Base-by-base conservation (phyloP, 2,797 vertebrate species). In the Mormyrus proboscirostris region DNA sequence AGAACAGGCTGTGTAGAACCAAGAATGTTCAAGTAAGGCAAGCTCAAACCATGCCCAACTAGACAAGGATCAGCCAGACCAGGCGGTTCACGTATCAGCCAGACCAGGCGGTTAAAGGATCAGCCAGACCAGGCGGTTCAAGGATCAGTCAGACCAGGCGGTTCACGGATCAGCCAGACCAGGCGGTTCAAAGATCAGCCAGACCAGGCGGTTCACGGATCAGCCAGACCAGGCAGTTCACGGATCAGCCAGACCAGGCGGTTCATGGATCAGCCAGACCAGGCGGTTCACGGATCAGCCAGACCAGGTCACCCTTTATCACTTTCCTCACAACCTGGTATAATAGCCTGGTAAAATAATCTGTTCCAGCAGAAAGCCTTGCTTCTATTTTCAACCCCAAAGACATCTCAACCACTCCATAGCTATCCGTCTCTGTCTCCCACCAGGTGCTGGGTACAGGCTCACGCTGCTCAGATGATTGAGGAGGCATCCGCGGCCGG, bases 371-470 rank as follows among this genome's bases (percentile, higher is more conserved):
- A 83, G 29, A 50, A 57, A 57, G n/a, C n/a, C 19, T 84, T 84
- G 19, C 33, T 55, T 51, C 73, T 84, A 85, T 87, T 62, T 47
- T 86, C 59, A 51, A 69, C 83, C 57, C 29, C 25, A 57, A 69
- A 86, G 2, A 86, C 82, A 69, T 16, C 82, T 51, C 79, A n/a
- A 65, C 29, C 55, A 57, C 50, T 53, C 38, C 25, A 22, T 16
- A 12, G 33, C 50, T 41, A 50, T 73, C 47, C 7, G 12, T 73
- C 47, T 57, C 57, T 38, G 33, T 86, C 55, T 73, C 69, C 53
- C 88, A 83, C 86, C 85, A 87, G 85, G 65, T 83, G 85, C 83
- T 69, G 47, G 49, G 41, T 25, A 62, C 79, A 62, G 88, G 12
- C 53, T 59, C 29, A 49, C 25, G 88, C 69, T 85, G 88, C 50